phyloP scores from a whole-genome alignment of 2,113 vertebrate genomes.

The Tragelaphus buxtoni region DNA sequence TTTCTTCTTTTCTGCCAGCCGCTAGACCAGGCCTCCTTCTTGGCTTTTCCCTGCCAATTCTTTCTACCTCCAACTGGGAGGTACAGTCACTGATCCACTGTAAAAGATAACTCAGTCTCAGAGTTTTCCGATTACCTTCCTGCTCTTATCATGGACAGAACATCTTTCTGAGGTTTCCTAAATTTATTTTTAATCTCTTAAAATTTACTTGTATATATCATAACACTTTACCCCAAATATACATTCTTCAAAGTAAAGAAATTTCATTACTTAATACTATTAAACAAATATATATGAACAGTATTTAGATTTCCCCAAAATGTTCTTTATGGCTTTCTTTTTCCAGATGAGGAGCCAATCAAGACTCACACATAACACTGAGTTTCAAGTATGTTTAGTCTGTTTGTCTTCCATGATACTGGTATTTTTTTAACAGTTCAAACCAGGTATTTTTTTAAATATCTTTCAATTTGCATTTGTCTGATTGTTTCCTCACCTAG shows the following conservation, averaged over 20 bases:
- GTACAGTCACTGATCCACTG: background rate
- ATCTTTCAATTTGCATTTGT: background rate
- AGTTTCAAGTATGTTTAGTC: background rate
- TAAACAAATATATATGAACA: background rate
- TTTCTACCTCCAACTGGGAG: background rate
- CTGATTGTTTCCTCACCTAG: background rate
- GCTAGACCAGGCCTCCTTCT: background rate
- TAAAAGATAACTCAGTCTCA: background rate
- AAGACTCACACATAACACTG: background rate
- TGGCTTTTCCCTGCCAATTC: background rate
- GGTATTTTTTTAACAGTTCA: slow-evolving; percentile 4
- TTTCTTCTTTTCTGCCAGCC: background rate
- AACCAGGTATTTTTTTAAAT: slow-evolving; percentile 9
- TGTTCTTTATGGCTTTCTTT: background rate
- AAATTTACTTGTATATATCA: background rate
- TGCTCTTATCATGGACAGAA: background rate
- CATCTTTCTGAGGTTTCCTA: slow-evolving; percentile 1
- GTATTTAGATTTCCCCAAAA: background rate
- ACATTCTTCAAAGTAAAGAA: background rate
- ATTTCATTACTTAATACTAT: background rate
- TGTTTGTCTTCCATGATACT: background rate
- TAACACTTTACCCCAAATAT: background rate
- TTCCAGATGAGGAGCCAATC: background rate
- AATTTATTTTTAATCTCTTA: slow-evolving; percentile 11
- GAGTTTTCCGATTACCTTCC: background rate